phyloP scores from a whole-genome alignment of 1,140 invertebrate species.

The Heliothis subflexa region DNA sequence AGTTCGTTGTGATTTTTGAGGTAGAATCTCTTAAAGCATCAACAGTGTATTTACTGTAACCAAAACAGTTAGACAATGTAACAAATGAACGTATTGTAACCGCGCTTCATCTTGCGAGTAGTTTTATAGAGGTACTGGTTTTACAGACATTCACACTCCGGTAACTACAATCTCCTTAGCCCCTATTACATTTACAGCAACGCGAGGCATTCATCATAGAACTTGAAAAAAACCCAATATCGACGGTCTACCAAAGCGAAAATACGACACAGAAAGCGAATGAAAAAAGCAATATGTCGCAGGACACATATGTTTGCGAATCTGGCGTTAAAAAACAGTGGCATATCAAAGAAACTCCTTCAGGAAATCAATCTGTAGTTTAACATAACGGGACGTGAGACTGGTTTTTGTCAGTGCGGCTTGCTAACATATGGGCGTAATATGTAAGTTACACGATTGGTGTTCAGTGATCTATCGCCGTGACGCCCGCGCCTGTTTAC shows the following conservation, averaged over 20 bases:
- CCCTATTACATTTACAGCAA: conserved; percentile 56
- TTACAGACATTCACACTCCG: neutral
- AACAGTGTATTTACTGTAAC: too few species aligned
- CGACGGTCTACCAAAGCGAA: conserved; percentile 62
- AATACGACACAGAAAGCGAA: conserved; percentile 67
- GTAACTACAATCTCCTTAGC: conserved; percentile 4
- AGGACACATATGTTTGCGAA: conserved; percentile 69
- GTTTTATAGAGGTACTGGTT: neutral
- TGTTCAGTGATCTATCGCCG: conserved; percentile 59
- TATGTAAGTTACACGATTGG: conserved; percentile 68
- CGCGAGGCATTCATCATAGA: conserved; percentile 55
- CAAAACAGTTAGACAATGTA: too few species aligned
- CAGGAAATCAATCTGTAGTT: conserved; percentile 76
- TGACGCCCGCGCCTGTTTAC: conserved; percentile 56
- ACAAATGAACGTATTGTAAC: too few species aligned
- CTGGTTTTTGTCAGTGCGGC: conserved; percentile 67
- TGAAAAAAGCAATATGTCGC: conserved; percentile 78
- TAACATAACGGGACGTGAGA: conserved; percentile 69
- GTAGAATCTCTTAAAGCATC: too few species aligned
- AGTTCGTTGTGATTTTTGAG: too few species aligned
- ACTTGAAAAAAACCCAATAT: conserved; percentile 63
- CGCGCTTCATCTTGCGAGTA: too few species aligned
- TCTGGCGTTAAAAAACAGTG: conserved; percentile 69
- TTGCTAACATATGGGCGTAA: conserved; percentile 69
- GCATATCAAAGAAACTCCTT: conserved; percentile 64